phyloP scores from a whole-genome alignment of 2,888 invertebrate species.

The Trissolcus japonicus region DNA sequence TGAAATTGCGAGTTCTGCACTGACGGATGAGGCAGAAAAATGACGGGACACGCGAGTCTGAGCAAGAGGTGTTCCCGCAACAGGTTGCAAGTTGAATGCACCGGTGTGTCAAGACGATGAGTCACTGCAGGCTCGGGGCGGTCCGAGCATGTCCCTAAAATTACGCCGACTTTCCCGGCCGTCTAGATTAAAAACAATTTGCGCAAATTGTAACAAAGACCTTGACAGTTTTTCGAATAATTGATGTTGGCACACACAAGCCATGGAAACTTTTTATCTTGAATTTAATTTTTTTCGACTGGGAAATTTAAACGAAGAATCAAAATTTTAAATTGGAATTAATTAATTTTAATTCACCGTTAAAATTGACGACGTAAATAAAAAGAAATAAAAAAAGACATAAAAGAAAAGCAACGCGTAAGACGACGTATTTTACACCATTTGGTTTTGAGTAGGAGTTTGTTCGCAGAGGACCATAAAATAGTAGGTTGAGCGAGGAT shows the following conservation, averaged over 20 bases:
- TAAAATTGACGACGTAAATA: no score
- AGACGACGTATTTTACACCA: not conserved
- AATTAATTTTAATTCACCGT: no score
- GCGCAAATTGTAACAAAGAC: not conserved
- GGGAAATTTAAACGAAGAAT: no score
- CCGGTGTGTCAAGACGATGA: conserved; percentile 67
- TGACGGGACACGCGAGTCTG: conserved; percentile 55
- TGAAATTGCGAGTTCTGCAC: conserved; percentile 10
- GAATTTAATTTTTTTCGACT: not conserved
- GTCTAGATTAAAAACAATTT: no score
- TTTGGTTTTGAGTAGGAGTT: conserved; percentile 5
- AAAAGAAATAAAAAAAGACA: no score
- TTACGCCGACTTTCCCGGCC: conserved; percentile 26
- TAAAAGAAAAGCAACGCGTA: no score
- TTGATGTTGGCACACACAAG: not conserved
- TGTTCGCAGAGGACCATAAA: conserved; percentile 4
- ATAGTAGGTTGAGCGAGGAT: conserved; percentile 2
- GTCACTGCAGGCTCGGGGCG: conserved; percentile 49
- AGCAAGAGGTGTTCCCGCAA: conserved; percentile 71
- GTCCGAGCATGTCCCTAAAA: conserved; percentile 40
- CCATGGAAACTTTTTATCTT: not conserved
- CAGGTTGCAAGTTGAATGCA: conserved; percentile 74
- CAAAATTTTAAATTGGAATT: no score
- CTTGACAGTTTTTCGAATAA: not conserved
- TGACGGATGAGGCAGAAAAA: conserved; percentile 48